Evolutionary conservation across 1,140 invertebrate species (phyloP).

Genomic region (Heliothis virescens): DNA sequence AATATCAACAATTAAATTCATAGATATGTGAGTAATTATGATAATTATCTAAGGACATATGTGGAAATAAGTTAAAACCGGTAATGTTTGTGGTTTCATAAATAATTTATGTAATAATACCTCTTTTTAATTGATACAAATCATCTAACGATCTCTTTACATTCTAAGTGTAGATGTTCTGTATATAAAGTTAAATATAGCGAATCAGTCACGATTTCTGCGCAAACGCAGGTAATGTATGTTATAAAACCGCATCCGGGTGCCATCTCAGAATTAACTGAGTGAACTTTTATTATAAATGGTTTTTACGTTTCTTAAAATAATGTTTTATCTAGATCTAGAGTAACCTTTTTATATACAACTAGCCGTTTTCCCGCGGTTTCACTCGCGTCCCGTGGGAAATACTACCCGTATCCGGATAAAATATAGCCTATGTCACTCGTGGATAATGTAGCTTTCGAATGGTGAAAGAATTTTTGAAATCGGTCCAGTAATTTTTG

Average conservation of each 20-base stretch:
- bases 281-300: constrained; percentile 8
- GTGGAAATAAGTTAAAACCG: not conserved
- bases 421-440: no score
- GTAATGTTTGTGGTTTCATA: not conserved
- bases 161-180: not conserved
- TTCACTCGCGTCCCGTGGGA: no score
- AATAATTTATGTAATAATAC: not conserved
- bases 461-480: no score
- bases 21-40: not conserved
- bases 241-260: constrained; percentile 39
- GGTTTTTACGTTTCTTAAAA: not conserved
- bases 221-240: constrained; percentile 7
- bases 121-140: constrained; percentile 22
- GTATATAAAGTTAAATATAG: constrained; percentile 21
- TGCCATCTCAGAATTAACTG: constrained; percentile 4
- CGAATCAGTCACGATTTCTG: constrained; percentile 26
- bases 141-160: constrained; percentile 9
- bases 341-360: not conserved
- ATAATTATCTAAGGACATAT: not conserved
- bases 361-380: no score
- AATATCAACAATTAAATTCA: no score
- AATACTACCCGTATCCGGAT: no score
- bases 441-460: no score
- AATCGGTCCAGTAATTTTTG: no score
- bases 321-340: not conserved